Evolutionary conservation across 2,113 vertebrate species (phyloP).

Genomic region (Mormoops blainvillei): DNA sequence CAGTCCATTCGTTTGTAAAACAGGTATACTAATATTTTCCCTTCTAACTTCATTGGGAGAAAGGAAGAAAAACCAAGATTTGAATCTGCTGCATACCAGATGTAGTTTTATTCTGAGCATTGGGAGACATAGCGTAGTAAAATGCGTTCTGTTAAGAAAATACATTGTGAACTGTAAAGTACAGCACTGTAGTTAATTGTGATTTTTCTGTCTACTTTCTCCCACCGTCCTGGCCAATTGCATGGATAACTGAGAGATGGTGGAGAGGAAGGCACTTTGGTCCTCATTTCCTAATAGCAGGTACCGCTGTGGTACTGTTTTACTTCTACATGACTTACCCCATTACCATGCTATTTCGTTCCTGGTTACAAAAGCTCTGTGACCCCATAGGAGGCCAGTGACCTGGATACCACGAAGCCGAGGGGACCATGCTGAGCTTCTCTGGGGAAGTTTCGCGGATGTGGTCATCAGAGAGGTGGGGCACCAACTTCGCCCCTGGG

Average conservation of each 20-base stretch:
- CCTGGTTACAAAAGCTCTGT: background rate
- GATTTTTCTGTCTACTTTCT: background rate
- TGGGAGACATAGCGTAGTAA: background rate
- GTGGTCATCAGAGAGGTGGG: background rate
- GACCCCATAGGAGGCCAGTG: background rate
- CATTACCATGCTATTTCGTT: background rate
- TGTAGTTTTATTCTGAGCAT: background rate
- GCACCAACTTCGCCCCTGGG: fast-evolving
- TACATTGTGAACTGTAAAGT: background rate
- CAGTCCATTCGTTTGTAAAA: background rate
- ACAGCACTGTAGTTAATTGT: background rate
- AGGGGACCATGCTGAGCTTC: background rate
- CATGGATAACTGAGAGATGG: background rate
- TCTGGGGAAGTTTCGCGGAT: background rate
- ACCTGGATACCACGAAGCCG: background rate
- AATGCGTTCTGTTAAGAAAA: background rate
- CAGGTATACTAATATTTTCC: background rate
- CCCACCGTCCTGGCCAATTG: too few species aligned
- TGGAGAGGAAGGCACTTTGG: background rate
- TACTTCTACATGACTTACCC: background rate
- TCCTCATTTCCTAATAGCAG: background rate
- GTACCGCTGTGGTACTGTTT: background rate
- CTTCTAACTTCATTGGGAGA: background rate
- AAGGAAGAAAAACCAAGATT: background rate
- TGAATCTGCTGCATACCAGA: background rate